Evolutionary conservation across 2,113 vertebrate species (phyloP).

Genomic region (Rhea pennata): DNA sequence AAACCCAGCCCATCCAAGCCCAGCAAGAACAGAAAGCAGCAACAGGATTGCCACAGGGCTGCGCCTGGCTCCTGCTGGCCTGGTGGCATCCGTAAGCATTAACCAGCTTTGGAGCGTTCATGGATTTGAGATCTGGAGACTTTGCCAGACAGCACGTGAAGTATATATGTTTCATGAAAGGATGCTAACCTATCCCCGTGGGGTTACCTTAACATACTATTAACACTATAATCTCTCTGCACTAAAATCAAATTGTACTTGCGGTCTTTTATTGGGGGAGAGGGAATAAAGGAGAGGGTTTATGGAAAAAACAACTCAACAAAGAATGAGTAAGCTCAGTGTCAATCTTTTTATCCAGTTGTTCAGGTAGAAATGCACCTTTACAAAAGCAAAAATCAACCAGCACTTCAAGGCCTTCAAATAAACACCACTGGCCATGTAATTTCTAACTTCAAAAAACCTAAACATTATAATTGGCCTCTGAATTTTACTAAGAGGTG

Average conservation of each 20-base stretch:
- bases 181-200: not conserved
- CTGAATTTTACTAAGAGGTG: not conserved
- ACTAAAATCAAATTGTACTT: not conserved
- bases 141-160: not conserved
- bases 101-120: not conserved
- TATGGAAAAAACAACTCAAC: not conserved
- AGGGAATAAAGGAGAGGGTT: not conserved
- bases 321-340: not conserved
- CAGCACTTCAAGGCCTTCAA: not conserved
- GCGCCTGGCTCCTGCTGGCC: not conserved
- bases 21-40: not conserved
- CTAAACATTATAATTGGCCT: not conserved
- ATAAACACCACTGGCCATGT: not conserved
- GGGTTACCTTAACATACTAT: not conserved
- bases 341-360: not conserved
- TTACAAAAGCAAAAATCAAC: not conserved
- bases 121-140: not conserved
- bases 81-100: not conserved
- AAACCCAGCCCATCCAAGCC: not conserved
- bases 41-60: not conserved
- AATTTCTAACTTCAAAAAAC: not conserved
- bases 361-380: not conserved
- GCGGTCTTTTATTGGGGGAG: not conserved
- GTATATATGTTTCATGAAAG: accelerated
- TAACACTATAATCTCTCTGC: not conserved